Percentiles rank a stretch among this genome's conserved stretches.
These are phyloP conservation scores for Nothocercus julius DNA, from an alignment of 2,113 vertebrate genomes.

Conservation along the genomic window DNA sequence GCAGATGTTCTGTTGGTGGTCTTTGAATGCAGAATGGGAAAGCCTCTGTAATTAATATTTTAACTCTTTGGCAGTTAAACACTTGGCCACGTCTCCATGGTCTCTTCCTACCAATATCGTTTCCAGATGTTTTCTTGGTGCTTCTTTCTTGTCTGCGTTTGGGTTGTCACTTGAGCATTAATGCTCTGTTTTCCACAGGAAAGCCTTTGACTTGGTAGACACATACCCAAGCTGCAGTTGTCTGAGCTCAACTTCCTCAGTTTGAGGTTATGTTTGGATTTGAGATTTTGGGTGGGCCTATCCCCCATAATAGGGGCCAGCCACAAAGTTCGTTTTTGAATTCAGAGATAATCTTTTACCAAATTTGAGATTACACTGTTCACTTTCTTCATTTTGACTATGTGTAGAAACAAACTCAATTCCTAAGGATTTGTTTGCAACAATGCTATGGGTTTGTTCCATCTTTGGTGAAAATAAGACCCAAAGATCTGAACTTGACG, in stretches of 20 bases:
- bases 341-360: background rate
- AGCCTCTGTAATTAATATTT: constrained; percentile 39
- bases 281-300: constrained; percentile 31
- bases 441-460: background rate
- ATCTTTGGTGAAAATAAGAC: background rate
- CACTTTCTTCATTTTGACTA: background rate
- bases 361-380: background rate
- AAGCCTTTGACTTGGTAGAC: constrained; percentile 39
- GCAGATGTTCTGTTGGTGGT: background rate
- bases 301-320: background rate
- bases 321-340: constrained; percentile 23
- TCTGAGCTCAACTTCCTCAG: constrained; percentile 44
- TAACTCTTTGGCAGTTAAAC: constrained; percentile 8
- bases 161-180: constrained; percentile 9
- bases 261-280: constrained; percentile 31
- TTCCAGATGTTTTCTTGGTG: constrained; percentile 71
- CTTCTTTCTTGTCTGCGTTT: constrained; percentile 3
- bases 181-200: constrained; percentile 17
- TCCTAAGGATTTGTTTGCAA: background rate
- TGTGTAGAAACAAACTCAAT: rapidly evolving
- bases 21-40: constrained; percentile 13
- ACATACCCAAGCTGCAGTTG: constrained; percentile 13
- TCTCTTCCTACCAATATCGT: constrained; percentile 38
- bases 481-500: background rate
- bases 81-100: constrained; percentile 51